Evolutionary conservation across 2,113 vertebrate genomes (phyloP).

Genomic region (Motacilla alba): DNA sequence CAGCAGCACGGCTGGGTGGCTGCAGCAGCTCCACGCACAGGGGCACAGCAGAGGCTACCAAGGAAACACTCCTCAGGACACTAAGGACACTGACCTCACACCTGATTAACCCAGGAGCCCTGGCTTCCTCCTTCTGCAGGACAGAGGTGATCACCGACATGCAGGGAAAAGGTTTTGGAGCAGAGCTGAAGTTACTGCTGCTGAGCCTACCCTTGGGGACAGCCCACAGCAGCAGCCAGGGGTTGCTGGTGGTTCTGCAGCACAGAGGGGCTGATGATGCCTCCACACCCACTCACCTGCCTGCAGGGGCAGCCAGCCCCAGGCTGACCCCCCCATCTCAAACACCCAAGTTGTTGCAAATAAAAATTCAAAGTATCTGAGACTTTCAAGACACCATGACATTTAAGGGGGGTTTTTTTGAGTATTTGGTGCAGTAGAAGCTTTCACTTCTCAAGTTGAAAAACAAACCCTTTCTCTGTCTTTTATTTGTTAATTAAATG

Average conservation of each 20-base stretch:
- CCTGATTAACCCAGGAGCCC: not conserved
- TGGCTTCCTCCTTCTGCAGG: not conserved
- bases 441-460: constrained; percentile 10
- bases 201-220: not conserved
- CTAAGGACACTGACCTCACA: not conserved
- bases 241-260: rapidly evolving
- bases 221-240: not conserved
- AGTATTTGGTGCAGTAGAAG: not conserved
- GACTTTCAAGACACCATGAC: not conserved
- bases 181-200: not conserved
- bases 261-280: not conserved
- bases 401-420: not conserved
- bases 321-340: not conserved
- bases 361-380: not conserved
- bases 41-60: not conserved
- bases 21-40: not conserved
- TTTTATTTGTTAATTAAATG: constrained; percentile 40
- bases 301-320: not conserved
- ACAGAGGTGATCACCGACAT: not conserved
- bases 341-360: not conserved
- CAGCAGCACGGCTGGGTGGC: not conserved
- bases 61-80: rapidly evolving
- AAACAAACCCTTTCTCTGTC: constrained; percentile 16
- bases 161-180: not conserved
- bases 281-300: not conserved